Evolutionary conservation across 2,113 vertebrate genomes (phyloP).

Genomic region (Eleginops maclovinus): DNA sequence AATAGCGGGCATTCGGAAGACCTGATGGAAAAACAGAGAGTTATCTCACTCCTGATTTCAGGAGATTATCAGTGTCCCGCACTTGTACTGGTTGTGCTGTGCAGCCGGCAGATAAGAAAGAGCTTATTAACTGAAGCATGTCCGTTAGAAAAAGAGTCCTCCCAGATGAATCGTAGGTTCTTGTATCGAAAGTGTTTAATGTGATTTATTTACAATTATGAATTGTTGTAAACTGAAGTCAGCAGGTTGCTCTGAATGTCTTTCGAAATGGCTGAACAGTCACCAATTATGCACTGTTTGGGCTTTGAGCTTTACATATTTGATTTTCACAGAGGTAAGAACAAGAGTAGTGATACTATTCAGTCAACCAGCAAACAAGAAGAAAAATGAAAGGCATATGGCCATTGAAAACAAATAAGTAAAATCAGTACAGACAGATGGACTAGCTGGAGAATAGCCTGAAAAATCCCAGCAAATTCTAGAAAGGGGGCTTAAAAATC

Average conservation of each 20-base stretch:
- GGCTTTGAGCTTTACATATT: background rate
- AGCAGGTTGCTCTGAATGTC: background rate
- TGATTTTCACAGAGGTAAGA: background rate
- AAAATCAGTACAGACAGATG: background rate
- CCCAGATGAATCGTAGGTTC: background rate
- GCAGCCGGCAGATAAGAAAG: constrained; percentile 65
- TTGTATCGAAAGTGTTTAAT: background rate
- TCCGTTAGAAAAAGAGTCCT: constrained; percentile 7
- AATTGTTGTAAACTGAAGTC: constrained; percentile 13
- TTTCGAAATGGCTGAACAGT: background rate
- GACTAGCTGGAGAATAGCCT: background rate
- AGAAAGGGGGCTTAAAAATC: too few relatives aligned
- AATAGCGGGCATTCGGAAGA: constrained; percentile 10
- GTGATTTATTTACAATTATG: background rate
- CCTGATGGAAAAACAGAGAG: constrained; percentile 6
- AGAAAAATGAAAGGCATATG: background rate
- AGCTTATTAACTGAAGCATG: constrained; percentile 54
- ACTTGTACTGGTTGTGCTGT: constrained; percentile 56
- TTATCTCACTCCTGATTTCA: constrained; percentile 55
- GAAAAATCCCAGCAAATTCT: background rate
- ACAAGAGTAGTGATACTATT: background rate
- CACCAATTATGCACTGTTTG: background rate
- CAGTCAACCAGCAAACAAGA: background rate
- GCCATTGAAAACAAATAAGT: background rate
- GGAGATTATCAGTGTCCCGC: constrained; percentile 61